phyloP scores from a whole-genome alignment of 2,888 invertebrate species.

The Schizaphis graminum region DNA sequence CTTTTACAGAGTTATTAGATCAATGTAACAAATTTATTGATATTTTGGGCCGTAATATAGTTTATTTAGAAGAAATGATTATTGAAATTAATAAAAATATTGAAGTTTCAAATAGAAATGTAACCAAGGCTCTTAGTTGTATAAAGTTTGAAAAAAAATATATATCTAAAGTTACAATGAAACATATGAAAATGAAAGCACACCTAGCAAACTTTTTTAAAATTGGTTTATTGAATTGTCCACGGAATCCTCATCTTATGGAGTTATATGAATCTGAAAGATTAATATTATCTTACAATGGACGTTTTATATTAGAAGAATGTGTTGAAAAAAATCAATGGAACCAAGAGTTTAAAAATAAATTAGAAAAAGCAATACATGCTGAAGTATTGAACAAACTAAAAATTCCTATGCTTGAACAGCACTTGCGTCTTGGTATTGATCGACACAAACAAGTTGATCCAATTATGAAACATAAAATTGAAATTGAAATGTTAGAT shows the following conservation, averaged over 20 bases:
- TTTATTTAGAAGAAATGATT: conserved; percentile 41
- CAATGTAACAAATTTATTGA: conserved; percentile 53
- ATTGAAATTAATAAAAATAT: conserved; percentile 31
- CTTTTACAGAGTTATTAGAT: conserved; percentile 46
- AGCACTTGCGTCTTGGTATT: conserved; percentile 21
- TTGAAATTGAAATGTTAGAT: conserved; percentile 45
- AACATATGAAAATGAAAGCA: conserved; percentile 49
- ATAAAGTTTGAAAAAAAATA: conserved; percentile 43
- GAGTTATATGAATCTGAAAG: conserved; percentile 45
- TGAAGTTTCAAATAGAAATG: conserved; percentile 49
- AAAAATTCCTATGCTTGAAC: conserved; percentile 54
- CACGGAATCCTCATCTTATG: conserved; percentile 40
- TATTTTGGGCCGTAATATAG: conserved; percentile 48
- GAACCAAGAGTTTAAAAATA: conserved; percentile 63
- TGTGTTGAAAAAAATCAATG: conserved; percentile 58
- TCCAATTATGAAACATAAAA: conserved; percentile 36
- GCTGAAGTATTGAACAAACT: conserved; percentile 54
- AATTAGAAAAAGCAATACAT: conserved; percentile 56
- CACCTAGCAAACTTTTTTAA: conserved; percentile 57
- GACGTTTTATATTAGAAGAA: conserved; percentile 58
- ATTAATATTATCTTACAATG: conserved; percentile 53
- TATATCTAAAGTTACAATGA: not conserved
- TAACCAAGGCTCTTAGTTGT: conserved; percentile 17
- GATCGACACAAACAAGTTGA: not conserved
- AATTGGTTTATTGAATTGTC: conserved; percentile 55